A percentile compares a stretch with the other conserved stretches of the same genome.
phyloP scores from a whole-genome alignment of 2,113 vertebrate genomes.

The Sakesphorus luctuosus region DNA sequence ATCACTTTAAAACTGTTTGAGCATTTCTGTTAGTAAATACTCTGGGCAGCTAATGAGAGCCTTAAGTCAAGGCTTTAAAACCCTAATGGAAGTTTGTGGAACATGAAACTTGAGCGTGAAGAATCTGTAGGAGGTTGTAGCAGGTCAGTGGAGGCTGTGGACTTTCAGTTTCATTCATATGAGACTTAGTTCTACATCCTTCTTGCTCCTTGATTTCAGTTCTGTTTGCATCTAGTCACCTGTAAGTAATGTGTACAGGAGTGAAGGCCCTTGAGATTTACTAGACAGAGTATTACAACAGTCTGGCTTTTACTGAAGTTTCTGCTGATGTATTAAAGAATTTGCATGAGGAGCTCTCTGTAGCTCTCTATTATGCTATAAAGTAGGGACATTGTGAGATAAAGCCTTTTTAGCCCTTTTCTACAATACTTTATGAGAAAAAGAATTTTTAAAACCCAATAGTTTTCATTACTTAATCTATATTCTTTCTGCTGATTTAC shows the following conservation, averaged over 20 bases:
- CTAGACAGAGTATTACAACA: not conserved
- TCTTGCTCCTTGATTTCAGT: not conserved
- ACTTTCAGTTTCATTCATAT: not conserved
- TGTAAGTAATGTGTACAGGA: too few species aligned
- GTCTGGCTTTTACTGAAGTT: not conserved
- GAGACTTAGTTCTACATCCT: rapidly evolving
- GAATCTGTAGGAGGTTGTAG: not conserved
- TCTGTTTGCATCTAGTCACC: not conserved
- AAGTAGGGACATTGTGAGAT: not conserved
- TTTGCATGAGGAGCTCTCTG: not conserved
- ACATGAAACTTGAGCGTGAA: not conserved
- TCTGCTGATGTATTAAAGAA: not conserved
- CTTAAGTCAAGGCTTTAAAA: not conserved
- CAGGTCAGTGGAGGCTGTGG: not conserved
- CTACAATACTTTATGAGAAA: not conserved
- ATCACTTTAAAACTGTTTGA: not conserved
- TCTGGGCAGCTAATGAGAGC: not conserved
- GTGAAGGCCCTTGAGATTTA: not conserved
- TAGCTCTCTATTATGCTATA: not conserved
- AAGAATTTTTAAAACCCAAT: not conserved
- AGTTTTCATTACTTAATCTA: not conserved
- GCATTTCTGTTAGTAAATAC: not conserved
- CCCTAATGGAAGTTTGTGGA: not conserved
- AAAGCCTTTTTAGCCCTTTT: not conserved
- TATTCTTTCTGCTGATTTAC: not conserved